A percentile compares a stretch with the other conserved stretches of the same genome.
These are phyloP conservation scores for Melieria omissa DNA, from an alignment of 2,888 invertebrate species.

Conservation along the genomic window DNA sequence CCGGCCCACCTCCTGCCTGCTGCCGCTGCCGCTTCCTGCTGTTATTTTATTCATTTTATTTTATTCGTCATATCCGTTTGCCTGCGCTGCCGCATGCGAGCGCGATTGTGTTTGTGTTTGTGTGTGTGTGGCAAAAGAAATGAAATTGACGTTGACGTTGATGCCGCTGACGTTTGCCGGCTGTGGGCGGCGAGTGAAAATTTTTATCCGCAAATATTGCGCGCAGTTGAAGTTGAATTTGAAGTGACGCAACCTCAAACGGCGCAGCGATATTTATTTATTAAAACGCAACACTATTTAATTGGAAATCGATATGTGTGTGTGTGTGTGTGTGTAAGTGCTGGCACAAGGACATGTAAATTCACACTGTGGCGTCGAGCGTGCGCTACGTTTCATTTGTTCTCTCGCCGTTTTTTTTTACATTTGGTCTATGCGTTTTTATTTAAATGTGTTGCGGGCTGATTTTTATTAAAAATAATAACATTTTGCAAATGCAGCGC, in stretches of 20 bases:
- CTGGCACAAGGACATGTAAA: not conserved
- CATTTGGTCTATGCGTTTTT: too few relatives aligned
- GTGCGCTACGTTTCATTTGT: too few relatives aligned
- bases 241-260: slow-evolving; percentile 23
- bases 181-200: too few relatives aligned
- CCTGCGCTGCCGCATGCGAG: not conserved
- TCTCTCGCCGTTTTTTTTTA: too few relatives aligned
- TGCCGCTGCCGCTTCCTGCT: not conserved
- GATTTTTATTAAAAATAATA: too few relatives aligned
- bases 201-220: not conserved
- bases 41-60: not conserved
- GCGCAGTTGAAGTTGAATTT: slow-evolving; percentile 2
- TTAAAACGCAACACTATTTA: slow-evolving; percentile 25
- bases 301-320: slow-evolving; percentile 27
- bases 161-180: too few relatives aligned
- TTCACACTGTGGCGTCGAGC: too few relatives aligned
- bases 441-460: too few relatives aligned
- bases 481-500: too few relatives aligned
- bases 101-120: not conserved
- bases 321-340: not conserved
- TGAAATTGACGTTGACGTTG: too few relatives aligned
- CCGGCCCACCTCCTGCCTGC: not conserved
- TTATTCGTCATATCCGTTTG: not conserved
- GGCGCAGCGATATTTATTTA: slow-evolving; percentile 22
- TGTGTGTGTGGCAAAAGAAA: not conserved